These are phyloP conservation scores for Crepidodera aurea DNA, from an alignment of 2,888 invertebrate species.

Conservation along the genomic window DNA sequence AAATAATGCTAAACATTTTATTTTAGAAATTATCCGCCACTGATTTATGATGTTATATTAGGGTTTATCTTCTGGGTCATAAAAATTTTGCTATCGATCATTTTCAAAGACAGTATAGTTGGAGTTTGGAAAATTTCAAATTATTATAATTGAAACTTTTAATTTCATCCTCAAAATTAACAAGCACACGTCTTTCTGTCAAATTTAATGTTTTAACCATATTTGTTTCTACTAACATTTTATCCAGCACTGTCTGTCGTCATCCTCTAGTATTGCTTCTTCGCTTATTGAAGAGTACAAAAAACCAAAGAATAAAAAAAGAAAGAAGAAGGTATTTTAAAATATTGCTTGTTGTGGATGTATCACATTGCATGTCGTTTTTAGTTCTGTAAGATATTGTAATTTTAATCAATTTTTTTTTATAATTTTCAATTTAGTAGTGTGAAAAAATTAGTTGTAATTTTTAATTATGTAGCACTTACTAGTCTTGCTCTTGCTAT, in stretches of 20 bases:
- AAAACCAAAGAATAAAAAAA: constrained; percentile 53
- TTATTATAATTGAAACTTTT: too few relatives aligned
- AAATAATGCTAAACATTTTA: too few relatives aligned
- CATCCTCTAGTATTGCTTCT: constrained; percentile 50
- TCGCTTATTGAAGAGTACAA: constrained; percentile 45
- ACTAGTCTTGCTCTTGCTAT: too few relatives aligned
- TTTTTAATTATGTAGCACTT: too few relatives aligned
- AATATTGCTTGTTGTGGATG: constrained; percentile 31
- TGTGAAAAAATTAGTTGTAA: too few relatives aligned
- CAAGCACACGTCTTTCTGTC: constrained; percentile 15
- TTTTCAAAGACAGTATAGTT: too few relatives aligned
- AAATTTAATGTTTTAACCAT: constrained; percentile 10
- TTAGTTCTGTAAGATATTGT: background rate
- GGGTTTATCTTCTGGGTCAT: too few relatives aligned
- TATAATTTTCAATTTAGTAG: too few relatives aligned
- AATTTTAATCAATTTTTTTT: background rate
- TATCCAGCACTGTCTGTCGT: constrained; percentile 45
- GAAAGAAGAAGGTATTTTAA: constrained; percentile 49
- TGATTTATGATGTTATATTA: too few relatives aligned
- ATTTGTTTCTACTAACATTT: constrained; percentile 20
- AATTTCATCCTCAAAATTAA: background rate
- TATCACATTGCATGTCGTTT: background rate
- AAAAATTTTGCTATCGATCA: too few relatives aligned
- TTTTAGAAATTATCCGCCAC: too few relatives aligned
- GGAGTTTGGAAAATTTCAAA: too few relatives aligned